Evolutionary conservation across 2,888 invertebrate genomes (phyloP), one percentile per base, ranked within the genome.

Genomic region (Drosophila dives): DNA sequence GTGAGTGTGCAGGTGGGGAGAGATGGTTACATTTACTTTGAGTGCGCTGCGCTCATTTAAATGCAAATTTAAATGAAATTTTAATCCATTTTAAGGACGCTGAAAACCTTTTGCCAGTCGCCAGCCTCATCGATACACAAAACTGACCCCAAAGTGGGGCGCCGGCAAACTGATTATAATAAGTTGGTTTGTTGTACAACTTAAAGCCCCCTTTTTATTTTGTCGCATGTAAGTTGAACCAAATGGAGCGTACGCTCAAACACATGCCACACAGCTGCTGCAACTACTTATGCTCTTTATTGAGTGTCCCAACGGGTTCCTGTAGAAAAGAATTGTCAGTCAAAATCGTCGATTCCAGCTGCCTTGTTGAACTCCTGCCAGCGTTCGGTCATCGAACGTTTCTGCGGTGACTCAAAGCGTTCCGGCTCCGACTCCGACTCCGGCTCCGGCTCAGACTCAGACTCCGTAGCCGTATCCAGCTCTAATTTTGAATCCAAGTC

Each of bases 41-140:
- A 85, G 87, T 83, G 75, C 81, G 77, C 69, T 70, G 72, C 73
- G 77, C 89, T 92, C 90, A 91, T 91, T 91, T 91, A 91, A 91
- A 91, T 91, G 91, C 85, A 91, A 91, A 91, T 91, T 91, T 91
- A 91, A 92, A 91, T 91, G 91, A 91, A 91, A 91, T 91, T 92
- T 91, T 91, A 91, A 91, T 91, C 88, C 91, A 77, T 81, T 91
- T 91, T 91, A 89, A 92, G 87, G 74, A 73, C 77, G 72, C 65
- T 48, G 70, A 59, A 56, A 56, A 60, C 85, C 86, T 78, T 81
- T 89, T 87, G 90, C 72, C 64, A 62, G 20, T 56, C 32, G 50
- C 51, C 42, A 45, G 66, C 64, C 64, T 58, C 53, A 73, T 74
- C 66, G 66, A 73, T 62, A 59, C 59, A 50, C 23, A 68, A 34